A percentile compares a stretch with the other conserved stretches of the same genome.
Conservation (phyloP, 2,113 vertebrate species). For the Isichthys henryi region DNA sequence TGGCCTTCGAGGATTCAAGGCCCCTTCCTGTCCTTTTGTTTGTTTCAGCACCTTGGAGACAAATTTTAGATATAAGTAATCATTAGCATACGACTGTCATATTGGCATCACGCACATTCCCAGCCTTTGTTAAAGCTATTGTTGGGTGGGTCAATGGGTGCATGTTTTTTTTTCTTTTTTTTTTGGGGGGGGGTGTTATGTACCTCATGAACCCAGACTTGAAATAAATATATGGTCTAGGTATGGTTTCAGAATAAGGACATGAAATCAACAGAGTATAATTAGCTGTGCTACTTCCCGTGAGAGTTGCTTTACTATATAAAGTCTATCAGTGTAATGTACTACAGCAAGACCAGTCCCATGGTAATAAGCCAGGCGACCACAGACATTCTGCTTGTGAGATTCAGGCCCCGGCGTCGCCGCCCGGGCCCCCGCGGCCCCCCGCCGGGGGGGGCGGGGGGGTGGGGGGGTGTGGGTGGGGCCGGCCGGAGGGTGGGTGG, state of each 20-base stretch:
- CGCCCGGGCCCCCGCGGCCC: too few species aligned
- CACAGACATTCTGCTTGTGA: not conserved
- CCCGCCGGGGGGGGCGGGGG: too few species aligned
- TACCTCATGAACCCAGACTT: not conserved
- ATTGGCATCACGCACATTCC: not conserved
- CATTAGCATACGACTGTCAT: not conserved
- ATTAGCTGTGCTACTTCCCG: not conserved
- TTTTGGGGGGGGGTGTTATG: not conserved
- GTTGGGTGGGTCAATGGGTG: not conserved
- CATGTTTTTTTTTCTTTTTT: not conserved
- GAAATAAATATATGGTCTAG: not conserved
- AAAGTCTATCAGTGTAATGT: not conserved
- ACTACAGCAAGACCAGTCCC: not conserved
- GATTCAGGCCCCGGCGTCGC: too few species aligned
- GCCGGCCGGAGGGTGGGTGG: too few species aligned
- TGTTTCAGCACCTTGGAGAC: slow-evolving; percentile 10
- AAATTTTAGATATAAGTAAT: not conserved
- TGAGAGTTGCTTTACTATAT: not conserved
- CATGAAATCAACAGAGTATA: slow-evolving; percentile 9
- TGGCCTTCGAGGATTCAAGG: not conserved
- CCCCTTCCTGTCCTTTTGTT: not conserved
- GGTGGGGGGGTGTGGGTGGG: too few species aligned
- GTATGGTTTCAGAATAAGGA: slow-evolving; percentile 4
- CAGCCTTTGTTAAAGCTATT: not conserved
- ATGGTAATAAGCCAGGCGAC: not conserved